Conservation (phyloP, 2,888 invertebrate species). For the Rhamphomyia laevipes region DNA sequence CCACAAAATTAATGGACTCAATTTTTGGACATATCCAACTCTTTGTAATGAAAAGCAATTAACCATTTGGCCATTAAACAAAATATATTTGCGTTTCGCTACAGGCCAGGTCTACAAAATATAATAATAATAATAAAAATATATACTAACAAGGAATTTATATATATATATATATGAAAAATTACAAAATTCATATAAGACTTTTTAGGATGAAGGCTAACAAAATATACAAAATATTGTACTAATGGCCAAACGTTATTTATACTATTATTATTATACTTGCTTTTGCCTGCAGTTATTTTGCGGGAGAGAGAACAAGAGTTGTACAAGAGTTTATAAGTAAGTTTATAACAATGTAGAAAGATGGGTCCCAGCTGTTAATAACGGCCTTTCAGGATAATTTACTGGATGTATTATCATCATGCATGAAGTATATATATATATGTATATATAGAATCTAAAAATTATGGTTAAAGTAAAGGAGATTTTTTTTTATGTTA, state of each 20-base stretch:
- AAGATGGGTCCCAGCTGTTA: conserved; percentile 14
- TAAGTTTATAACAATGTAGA: no score
- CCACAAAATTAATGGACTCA: no score
- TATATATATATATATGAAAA: not conserved
- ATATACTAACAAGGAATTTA: not conserved
- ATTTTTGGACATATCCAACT: no score
- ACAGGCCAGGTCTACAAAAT: not conserved
- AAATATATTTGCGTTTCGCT: conserved; percentile 4
- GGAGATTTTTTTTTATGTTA: no score
- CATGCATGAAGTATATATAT: conserved; percentile 12
- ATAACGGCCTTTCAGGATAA: conserved; percentile 15
- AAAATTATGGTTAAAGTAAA: no score
- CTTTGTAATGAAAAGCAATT: conserved; percentile 12
- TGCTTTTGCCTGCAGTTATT: no score
- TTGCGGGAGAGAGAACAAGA: no score
- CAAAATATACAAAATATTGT: not conserved
- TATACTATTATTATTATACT: not conserved
- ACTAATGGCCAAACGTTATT: not conserved
- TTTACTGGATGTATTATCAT: conserved; percentile 14
- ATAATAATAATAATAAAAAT: not conserved
- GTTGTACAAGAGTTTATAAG: not conserved
- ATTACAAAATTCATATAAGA: not conserved
- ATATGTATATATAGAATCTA: no score
- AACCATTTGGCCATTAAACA: conserved; percentile 11
- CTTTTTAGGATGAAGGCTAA: no score